Percentiles rank a stretch among this genome's conserved stretches.
Evolutionary conservation across 2,888 invertebrate genomes (phyloP).

Genomic region (Nemurella pictetii): DNA sequence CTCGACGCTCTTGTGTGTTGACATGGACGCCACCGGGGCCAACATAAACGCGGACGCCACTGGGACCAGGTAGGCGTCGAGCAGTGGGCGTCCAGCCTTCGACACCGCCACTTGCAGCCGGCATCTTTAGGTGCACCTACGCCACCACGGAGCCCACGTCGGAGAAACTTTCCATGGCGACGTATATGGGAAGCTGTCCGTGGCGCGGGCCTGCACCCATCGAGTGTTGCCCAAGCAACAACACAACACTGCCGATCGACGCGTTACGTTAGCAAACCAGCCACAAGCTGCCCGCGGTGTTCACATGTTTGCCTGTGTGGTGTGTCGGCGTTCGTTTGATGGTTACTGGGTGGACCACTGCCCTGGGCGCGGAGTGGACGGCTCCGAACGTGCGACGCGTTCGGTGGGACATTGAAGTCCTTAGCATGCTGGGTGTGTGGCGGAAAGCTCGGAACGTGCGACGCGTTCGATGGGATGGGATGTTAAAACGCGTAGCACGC

Average conservation of each 20-base stretch:
- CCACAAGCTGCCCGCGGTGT: background rate
- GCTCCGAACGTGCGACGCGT: too few species aligned
- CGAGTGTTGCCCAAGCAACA: background rate
- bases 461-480: too few species aligned
- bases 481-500: too few species aligned
- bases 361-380: too few species aligned
- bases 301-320: background rate
- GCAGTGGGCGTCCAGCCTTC: background rate
- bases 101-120: background rate
- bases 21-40: too few species aligned
- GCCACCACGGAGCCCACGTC: background rate
- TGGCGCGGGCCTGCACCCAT: background rate
- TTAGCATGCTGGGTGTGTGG: too few species aligned
- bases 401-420: too few species aligned
- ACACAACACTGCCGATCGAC: too few species aligned
- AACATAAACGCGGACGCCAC: background rate
- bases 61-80: background rate
- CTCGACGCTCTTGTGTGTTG: too few species aligned
- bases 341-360: too few species aligned
- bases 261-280: too few species aligned
- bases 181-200: background rate
- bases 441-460: too few species aligned
- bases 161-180: background rate
- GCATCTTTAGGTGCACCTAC: background rate
- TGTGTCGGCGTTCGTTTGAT: background rate